phyloP scores from a whole-genome alignment of 2,113 vertebrate species.

The Tetrao urogallus region DNA sequence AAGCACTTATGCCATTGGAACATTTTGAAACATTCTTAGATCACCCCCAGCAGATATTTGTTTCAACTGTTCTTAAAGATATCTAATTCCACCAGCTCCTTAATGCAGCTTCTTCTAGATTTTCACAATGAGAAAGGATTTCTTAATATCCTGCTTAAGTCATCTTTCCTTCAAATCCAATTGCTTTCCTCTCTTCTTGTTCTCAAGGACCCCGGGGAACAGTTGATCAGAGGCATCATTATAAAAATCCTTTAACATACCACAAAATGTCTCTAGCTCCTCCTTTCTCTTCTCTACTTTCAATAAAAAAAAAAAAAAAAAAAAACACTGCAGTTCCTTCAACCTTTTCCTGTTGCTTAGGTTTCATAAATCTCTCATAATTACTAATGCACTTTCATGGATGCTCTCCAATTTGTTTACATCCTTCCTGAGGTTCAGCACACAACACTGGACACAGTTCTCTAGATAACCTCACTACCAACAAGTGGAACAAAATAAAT shows the following conservation, averaged over 20 bases:
- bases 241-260: not conserved
- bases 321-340: not conserved
- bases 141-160: not conserved
- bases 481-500: not conserved
- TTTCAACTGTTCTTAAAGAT: not conserved
- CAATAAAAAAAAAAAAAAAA: not conserved
- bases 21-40: not conserved
- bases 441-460: not conserved
- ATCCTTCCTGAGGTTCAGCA: not conserved
- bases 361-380: not conserved
- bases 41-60: not conserved
- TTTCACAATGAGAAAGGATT: not conserved
- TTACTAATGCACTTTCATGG: not conserved
- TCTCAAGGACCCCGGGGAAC: not conserved
- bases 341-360: not conserved
- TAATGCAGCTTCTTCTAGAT: not conserved
- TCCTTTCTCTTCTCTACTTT: not conserved
- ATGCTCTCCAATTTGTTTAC: not conserved
- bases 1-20: not conserved
- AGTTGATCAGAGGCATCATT: not conserved
- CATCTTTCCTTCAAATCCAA: not conserved
- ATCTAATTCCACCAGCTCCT: not conserved
- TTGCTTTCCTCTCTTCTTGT: not conserved
- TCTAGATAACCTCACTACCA: not conserved
- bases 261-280: not conserved